Conservation (phyloP, 2,797 vertebrate genomes). For the Nasua narica region DNA sequence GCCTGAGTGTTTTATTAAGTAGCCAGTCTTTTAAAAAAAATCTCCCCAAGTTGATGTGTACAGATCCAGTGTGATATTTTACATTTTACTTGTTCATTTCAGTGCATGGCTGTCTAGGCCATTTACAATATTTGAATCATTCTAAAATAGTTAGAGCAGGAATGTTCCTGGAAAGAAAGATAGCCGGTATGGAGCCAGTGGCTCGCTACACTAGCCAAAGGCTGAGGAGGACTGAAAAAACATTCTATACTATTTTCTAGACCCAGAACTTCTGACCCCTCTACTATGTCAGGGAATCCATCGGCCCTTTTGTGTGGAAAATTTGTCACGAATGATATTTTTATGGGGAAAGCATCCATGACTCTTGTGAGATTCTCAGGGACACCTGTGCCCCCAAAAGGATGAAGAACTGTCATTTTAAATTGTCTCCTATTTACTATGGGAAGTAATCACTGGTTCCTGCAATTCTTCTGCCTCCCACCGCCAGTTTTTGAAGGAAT, state of each 20-base stretch:
- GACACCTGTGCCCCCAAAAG: background rate
- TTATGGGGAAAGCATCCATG: background rate
- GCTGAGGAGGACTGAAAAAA: background rate
- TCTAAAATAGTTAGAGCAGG: constrained; percentile 35
- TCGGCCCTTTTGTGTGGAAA: background rate
- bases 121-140: constrained; percentile 5
- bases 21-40: background rate
- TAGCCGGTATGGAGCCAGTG: background rate
- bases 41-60: background rate
- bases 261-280: background rate
- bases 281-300: background rate
- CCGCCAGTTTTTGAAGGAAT: background rate
- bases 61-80: background rate
- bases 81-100: background rate
- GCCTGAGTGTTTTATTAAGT: background rate
- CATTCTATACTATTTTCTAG: background rate
- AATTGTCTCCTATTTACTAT: background rate
- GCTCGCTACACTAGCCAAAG: background rate
- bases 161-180: background rate
- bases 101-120: background rate
- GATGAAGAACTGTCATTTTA: background rate
- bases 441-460: background rate
- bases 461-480: background rate
- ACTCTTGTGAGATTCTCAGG: background rate
- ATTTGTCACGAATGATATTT: background rate